Evolutionary conservation across 2,888 invertebrate species (phyloP).

Genomic region (Chesias legatella): DNA sequence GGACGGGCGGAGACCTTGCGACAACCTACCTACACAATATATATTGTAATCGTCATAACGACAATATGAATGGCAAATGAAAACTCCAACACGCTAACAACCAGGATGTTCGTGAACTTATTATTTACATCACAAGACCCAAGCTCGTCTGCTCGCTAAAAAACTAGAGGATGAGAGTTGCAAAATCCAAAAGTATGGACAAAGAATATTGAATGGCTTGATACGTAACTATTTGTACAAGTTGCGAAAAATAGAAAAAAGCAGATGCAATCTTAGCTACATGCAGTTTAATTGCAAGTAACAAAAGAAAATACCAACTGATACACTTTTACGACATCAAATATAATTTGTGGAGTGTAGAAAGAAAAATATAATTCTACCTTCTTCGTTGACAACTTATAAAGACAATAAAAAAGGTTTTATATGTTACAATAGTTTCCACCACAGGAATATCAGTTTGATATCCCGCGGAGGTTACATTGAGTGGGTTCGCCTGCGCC

Average conservation of each 20-base stretch:
- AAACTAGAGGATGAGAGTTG: conserved; percentile 3
- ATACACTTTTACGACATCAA: too few species aligned
- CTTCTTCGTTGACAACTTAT: conserved; percentile 30
- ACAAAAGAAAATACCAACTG: too few species aligned
- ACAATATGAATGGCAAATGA: conserved; percentile 30
- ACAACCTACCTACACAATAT: conserved; percentile 35
- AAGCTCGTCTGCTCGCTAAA: too few species aligned
- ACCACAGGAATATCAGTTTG: conserved; percentile 34
- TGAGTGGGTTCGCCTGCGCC: conserved; percentile 41
- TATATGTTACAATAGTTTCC: conserved; percentile 42
- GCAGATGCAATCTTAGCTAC: too few species aligned
- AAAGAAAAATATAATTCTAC: too few species aligned
- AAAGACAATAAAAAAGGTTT: conserved; percentile 49
- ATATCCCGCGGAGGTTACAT: conserved; percentile 40
- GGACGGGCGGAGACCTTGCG: conserved; percentile 52
- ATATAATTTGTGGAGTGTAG: conserved; percentile 4
- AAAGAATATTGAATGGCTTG: background rate
- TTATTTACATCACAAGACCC: conserved; percentile 7
- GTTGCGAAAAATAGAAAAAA: too few species aligned
- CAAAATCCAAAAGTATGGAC: background rate
- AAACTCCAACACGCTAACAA: conserved; percentile 21
- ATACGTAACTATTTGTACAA: too few species aligned
- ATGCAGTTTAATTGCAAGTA: too few species aligned
- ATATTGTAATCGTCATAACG: conserved; percentile 4
- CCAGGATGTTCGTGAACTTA: conserved; percentile 25